Percentiles rank a stretch among this genome's conserved stretches.
phyloP scores from a whole-genome alignment of 92 coral and sea anemone species.

The Parazoanthus swiftii region DNA sequence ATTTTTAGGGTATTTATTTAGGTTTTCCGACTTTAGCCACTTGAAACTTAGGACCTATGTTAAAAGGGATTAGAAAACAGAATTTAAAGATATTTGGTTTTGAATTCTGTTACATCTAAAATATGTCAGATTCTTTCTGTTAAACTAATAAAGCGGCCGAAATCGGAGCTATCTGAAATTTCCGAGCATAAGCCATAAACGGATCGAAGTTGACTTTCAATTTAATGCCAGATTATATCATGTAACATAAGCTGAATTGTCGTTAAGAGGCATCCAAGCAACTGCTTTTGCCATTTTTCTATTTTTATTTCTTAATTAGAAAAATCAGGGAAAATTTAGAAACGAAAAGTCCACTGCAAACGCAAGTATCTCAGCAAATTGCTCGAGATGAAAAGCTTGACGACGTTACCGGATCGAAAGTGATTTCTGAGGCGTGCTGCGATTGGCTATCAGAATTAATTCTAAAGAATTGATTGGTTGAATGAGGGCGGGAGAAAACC shows the following conservation, averaged over 20 bases:
- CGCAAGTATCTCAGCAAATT: neutral
- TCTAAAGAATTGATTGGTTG: slow-evolving; percentile 2
- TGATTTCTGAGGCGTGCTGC: neutral
- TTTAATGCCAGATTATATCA: neutral
- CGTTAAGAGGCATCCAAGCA: neutral
- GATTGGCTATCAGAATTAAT: slow-evolving; percentile 7
- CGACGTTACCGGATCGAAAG: slow-evolving; percentile 3
- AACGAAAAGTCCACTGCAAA: neutral
- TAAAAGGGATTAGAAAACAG: too few relatives aligned
- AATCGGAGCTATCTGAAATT: too few relatives aligned
- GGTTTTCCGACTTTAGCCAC: too few relatives aligned
- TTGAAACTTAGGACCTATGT: too few relatives aligned
- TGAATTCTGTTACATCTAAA: too few relatives aligned
- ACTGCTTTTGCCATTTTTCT: neutral
- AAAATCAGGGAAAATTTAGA: neutral
- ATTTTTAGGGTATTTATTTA: too few relatives aligned
- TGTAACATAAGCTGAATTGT: neutral
- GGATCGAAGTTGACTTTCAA: neutral
- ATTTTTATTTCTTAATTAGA: neutral
- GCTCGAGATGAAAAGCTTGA: slow-evolving; percentile 4
- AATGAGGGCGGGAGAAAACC: slow-evolving; percentile 12
- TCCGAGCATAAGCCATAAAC: neutral
- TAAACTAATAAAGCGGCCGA: too few relatives aligned
- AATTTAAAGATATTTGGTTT: too few relatives aligned
- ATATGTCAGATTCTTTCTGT: too few relatives aligned